Evolutionary conservation across 2,888 invertebrate genomes (phyloP).

Genomic region (Hypselothyrea guttata): DNA sequence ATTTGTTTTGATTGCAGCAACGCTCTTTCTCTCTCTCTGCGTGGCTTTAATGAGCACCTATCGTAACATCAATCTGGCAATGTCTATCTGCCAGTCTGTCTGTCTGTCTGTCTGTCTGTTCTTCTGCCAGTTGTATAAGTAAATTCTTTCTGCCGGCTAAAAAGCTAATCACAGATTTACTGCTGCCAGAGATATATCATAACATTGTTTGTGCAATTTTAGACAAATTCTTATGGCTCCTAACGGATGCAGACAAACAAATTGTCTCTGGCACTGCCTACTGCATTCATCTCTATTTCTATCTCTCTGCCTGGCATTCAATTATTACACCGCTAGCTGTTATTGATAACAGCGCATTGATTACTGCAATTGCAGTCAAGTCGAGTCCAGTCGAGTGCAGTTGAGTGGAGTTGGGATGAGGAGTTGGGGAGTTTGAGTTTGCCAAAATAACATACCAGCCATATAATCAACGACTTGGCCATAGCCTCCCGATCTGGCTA

Average conservation of each 20-base stretch:
- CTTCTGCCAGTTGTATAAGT: constrained; percentile 17
- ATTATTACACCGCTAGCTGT: constrained; percentile 74
- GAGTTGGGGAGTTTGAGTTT: constrained; percentile 24
- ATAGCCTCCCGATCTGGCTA: constrained; percentile 13
- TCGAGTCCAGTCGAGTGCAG: constrained; percentile 16
- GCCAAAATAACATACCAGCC: constrained; percentile 65
- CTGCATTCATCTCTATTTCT: background rate
- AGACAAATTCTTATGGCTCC: constrained; percentile 55
- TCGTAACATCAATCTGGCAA: constrained; percentile 58
- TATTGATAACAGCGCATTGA: constrained; percentile 76
- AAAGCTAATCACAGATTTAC: constrained; percentile 56
- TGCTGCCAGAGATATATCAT: constrained; percentile 56
- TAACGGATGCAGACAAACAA: constrained; percentile 43
- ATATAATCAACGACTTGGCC: constrained; percentile 55
- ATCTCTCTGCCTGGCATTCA: constrained; percentile 44
- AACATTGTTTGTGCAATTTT: constrained; percentile 70
- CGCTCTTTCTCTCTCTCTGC: constrained; percentile 50
- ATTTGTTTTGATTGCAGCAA: constrained; percentile 75
- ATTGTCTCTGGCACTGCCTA: constrained; percentile 19
- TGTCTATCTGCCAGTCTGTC: constrained; percentile 21
- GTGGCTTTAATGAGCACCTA: constrained; percentile 71
- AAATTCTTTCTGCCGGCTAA: constrained; percentile 20
- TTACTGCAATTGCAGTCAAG: constrained; percentile 67
- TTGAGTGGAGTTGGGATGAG: constrained; percentile 11
- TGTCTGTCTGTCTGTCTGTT: constrained; percentile 19